Conservation (phyloP, 2,113 vertebrate species). For the Petrocephalus zakoni region DNA sequence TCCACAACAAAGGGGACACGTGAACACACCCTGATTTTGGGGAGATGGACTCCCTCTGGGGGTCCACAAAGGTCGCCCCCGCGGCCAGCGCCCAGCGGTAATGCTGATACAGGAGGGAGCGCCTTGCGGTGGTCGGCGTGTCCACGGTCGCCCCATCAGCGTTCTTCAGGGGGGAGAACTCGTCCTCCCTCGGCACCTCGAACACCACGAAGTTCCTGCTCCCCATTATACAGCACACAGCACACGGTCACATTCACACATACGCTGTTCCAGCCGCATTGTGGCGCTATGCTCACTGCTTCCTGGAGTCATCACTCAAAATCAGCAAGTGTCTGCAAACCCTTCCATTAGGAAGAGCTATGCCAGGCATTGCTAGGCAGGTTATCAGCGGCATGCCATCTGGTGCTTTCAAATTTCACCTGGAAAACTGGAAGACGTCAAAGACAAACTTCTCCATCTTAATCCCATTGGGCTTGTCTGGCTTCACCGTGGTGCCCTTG, state of each 20-base stretch:
- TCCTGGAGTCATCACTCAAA: not conserved
- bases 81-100: constrained; percentile 75
- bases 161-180: constrained; percentile 90
- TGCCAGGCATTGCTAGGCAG: not conserved
- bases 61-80: constrained; percentile 65
- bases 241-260: not conserved
- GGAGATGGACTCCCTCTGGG: constrained; percentile 47
- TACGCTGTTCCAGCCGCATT: not conserved
- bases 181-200: constrained; percentile 80
- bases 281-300: not conserved
- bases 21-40: constrained; percentile 52
- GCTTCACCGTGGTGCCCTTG: constrained; percentile 75
- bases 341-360: not conserved
- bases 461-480: constrained; percentile 78
- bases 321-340: not conserved
- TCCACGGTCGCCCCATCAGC: constrained; percentile 66
- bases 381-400: not conserved
- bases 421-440: constrained; percentile 88
- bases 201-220: constrained; percentile 83
- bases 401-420: constrained; percentile 58
- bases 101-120: constrained; percentile 75
- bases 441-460: constrained; percentile 99
- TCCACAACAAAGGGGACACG: not conserved
- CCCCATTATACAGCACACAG: constrained; percentile 5
- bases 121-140: constrained; percentile 67